Percentiles rank a stretch among this genome's conserved stretches.
phyloP scores from a whole-genome alignment of 1,140 invertebrate genomes.

The Saccostrea cuccullata region DNA sequence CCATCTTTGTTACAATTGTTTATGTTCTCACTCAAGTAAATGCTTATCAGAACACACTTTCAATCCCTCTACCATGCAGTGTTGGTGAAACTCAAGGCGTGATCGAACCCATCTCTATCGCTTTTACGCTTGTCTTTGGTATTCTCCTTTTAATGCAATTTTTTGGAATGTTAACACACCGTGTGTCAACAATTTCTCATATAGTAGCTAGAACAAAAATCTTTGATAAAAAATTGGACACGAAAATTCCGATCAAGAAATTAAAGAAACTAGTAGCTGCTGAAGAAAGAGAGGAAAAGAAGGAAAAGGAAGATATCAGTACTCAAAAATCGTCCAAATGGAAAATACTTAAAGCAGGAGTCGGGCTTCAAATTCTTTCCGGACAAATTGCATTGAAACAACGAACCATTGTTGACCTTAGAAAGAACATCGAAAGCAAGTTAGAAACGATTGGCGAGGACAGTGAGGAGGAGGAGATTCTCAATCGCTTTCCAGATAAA shows the following conservation, averaged over 20 bases:
- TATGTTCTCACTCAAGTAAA: conserved; percentile 51
- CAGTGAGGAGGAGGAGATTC: neutral
- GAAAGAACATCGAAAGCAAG: neutral
- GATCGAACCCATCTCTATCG: conserved; percentile 94
- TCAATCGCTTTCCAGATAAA: neutral
- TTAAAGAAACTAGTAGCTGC: neutral
- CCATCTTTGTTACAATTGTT: conserved; percentile 60
- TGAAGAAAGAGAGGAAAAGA: neutral
- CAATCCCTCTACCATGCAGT: conserved; percentile 13
- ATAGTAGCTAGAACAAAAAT: conserved; percentile 92
- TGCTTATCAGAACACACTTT: neutral
- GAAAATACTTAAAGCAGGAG: neutral
- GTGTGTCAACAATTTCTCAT: conserved; percentile 97
- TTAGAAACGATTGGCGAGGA: neutral
- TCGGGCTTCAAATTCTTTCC: neutral
- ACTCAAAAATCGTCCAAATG: neutral
- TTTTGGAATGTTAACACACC: conserved; percentile 98
- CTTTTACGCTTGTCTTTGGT: conserved; percentile 98
- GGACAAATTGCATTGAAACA: neutral
- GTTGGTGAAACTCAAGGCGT: conserved; percentile 44
- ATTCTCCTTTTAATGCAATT: conserved; percentile 97
- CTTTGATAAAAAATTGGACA: neutral
- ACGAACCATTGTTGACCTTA: neutral
- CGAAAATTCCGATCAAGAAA: neutral
- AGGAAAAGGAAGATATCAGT: neutral